Evolutionary conservation across 2,113 vertebrate genomes (phyloP).

Genomic region (Aleadryas rufinucha): DNA sequence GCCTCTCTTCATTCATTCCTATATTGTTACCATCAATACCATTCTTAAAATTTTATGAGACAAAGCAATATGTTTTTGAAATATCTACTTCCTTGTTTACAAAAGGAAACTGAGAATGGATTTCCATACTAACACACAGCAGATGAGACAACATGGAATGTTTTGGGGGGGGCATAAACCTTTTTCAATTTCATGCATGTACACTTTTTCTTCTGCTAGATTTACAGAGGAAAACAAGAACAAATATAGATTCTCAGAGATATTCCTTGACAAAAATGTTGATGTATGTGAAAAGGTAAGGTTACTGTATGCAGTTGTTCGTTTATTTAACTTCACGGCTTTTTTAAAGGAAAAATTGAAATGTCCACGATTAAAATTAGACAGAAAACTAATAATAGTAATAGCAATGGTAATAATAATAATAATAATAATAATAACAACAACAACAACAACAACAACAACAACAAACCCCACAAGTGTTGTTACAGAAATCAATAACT

Average conservation of each 20-base stretch:
- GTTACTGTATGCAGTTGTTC: not conserved
- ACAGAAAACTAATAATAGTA: not conserved
- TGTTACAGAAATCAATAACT: not conserved
- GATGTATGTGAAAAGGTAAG: not conserved
- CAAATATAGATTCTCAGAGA: not conserved
- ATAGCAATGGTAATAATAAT: not conserved
- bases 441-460: too few species aligned
- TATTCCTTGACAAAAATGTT: not conserved
- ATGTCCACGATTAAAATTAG: not conserved
- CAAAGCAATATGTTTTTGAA: not conserved
- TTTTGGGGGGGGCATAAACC: not conserved
- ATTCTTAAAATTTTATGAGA: not conserved
- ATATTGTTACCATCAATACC: not conserved
- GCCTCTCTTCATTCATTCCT: not conserved
- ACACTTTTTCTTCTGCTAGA: not conserved
- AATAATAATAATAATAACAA: not conserved
- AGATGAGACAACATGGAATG: not conserved
- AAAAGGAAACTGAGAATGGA: not conserved
- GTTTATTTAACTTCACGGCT: not conserved
- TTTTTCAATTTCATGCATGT: not conserved
- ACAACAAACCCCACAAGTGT: not conserved
- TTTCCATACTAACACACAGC: not conserved
- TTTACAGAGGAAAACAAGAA: not conserved
- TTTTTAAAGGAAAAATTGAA: not conserved
- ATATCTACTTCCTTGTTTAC: not conserved